Percentiles rank a stretch among this genome's conserved stretches.
Evolutionary conservation across 2,888 invertebrate genomes (phyloP).

Genomic region (Polymixis lichenea): DNA sequence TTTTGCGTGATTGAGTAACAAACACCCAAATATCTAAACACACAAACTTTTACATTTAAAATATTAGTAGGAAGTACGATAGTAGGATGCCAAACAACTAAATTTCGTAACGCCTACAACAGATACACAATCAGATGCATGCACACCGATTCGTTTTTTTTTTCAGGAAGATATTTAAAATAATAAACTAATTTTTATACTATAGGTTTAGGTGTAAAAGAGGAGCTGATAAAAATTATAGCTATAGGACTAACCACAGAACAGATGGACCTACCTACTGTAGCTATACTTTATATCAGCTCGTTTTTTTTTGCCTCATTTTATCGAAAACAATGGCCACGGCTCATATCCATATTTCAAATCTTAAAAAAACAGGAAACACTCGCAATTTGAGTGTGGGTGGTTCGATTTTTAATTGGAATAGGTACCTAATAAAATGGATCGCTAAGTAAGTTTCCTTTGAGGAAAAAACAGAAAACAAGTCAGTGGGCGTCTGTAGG

Average conservation of each 20-base stretch:
- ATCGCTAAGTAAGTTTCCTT: constrained; percentile 30
- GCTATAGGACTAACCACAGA: neutral
- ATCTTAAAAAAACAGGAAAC: constrained; percentile 56
- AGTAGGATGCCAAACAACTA: no score
- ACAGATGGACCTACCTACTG: neutral
- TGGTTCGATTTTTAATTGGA: constrained; percentile 41
- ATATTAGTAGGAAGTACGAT: no score
- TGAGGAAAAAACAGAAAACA: constrained; percentile 41
- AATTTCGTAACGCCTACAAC: neutral
- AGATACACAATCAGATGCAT: neutral
- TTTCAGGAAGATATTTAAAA: neutral
- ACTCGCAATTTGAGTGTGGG: constrained; percentile 33
- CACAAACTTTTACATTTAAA: no score
- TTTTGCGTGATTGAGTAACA: no score
- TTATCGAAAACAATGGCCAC: constrained; percentile 31
- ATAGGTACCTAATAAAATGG: constrained; percentile 36
- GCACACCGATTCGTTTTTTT: neutral
- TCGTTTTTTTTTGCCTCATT: constrained; percentile 17
- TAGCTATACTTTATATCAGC: neutral
- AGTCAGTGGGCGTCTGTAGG: constrained; percentile 17
- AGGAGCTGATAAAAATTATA: neutral
- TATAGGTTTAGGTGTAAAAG: neutral
- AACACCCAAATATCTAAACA: no score
- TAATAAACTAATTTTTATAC: no score
- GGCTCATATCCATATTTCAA: constrained; percentile 17